Base-by-base conservation (phyloP, 1,140 invertebrate genomes). In the Drosophila busckii region DNA sequence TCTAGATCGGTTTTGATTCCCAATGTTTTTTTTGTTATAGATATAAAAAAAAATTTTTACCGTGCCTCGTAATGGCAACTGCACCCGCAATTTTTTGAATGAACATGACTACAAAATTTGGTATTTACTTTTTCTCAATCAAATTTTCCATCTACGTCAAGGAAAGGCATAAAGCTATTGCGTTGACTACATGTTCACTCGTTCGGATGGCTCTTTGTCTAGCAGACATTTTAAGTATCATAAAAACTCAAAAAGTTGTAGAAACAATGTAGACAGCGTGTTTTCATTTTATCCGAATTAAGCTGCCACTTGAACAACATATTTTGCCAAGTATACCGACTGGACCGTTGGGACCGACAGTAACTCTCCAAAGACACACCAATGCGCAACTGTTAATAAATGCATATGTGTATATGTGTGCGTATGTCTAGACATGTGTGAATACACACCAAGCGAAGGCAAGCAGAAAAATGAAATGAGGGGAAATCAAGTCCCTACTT, bases 261-360 rank as follows among this genome's bases (percentile, higher is more conserved):
- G 73, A 75, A 84, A 84, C 82, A 82, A 85, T 84, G 82, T 84
- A 84, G 82, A 84, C 82, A 84, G 73, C 82, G 82, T 84, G 82
- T 84, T 84, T 84, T 84, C 82, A 84, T 84, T 84, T 84, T 84
- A 84, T 84, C 82, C 82, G 82, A 84, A 76, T 84, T 84, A 85
- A 84, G 82, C 82, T 82, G 82, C 75, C 82, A 84, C 76, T 82
- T 83, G 76, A 82, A 83, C 70, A 82, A 82, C 75, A 73, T 70
- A 63, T 62, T 70, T 83, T 83, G 66, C 76, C 70, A 41, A 35
- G 50, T 23, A 52, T 38, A 34, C 26, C 37, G 58, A 67, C 71
- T 70, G 71, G 71, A 78, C 73, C 56, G 65, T 48, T 53, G 71
- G 58, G 55, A 62, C 62, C 52, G 46, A 45, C 56, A 50, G 29